Base-by-base conservation (phyloP, 2,797 vertebrate species). In the Catostomus latipinnis region DNA sequence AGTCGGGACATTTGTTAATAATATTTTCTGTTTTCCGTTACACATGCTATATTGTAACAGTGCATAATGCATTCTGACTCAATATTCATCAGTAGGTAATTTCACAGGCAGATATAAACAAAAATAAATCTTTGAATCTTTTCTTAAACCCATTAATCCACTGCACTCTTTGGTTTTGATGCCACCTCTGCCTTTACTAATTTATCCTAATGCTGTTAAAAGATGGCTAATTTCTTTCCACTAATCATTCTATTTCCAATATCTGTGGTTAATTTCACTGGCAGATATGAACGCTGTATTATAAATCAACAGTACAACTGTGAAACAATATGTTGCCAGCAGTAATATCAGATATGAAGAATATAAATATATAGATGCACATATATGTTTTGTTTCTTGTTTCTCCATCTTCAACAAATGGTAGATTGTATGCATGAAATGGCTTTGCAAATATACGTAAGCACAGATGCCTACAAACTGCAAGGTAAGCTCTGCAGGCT, bases 381-480 rank as follows among this genome's bases (percentile, higher is more conserved):
- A 52, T 16, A 6, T 67, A 77, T 77, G 57, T 50, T 67, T 34
- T 14, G 18, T 74, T 73, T 83, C 58, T 71, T 50, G 53, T 54
- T 65, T 78, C 69, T 50, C 76, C 34, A 13, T 7, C 43, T 68
- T 81, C 61, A 75, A 78, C 6, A 13, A 77, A 61, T 62, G 52
- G 46, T 56, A 52, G 65, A 80, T 79, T 74, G 78, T 76, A 71
- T 69, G 66, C 45, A 72, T 50, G 81, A 84, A 86, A 83, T 76
- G 72, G 85, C 78, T 76, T 82, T 85, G 71, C 84, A 61, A 83
- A 86, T 80, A 74, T 85, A 34, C 4, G 34, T 34, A 88, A 87
- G 87, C 79, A 71, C 83, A 89, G 84, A 50, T 74, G 70, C 72
- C 1, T 81, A 52, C 80, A 85, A 88, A 88, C 72, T 67, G 72